phyloP scores from a whole-genome alignment of 1,140 invertebrate genomes.

The Orchestia grillus region DNA sequence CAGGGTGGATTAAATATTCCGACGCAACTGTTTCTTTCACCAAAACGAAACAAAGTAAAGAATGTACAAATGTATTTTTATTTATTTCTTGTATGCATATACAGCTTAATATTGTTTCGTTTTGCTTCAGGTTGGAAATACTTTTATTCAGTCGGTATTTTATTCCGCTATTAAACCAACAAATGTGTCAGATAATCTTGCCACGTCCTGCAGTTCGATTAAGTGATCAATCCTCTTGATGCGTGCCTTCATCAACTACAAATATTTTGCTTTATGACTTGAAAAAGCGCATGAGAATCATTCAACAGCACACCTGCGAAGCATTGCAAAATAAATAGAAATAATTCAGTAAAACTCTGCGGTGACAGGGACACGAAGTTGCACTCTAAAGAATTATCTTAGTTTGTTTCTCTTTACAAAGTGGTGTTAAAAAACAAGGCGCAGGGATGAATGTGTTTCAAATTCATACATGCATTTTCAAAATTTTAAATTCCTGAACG shows the following conservation, averaged over 20 bases:
- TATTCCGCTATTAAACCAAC: no score
- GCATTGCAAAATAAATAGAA: not conserved
- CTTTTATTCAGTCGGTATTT: no score
- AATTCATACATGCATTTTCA: not conserved
- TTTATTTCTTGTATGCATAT: not conserved
- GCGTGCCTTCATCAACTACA: not conserved
- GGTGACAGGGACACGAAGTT: not conserved
- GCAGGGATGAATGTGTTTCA: not conserved
- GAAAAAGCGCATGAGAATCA: not conserved
- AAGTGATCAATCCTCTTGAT: no score
- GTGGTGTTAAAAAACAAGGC: not conserved
- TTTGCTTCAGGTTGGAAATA: no score
- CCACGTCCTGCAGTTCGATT: no score
- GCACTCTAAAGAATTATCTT: not conserved
- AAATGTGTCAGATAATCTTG: no score
- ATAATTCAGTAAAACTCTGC: not conserved
- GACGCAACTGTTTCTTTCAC: no score
- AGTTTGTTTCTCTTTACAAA: not conserved
- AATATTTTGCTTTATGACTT: not conserved
- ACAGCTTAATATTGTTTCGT: no score
- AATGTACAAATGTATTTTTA: not conserved
- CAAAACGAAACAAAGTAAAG: no score
- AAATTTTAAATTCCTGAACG: not conserved
- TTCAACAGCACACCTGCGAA: no score
- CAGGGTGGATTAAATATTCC: no score